Conservation (phyloP, 2,113 vertebrate genomes). For the Xenopus borealis region DNA sequence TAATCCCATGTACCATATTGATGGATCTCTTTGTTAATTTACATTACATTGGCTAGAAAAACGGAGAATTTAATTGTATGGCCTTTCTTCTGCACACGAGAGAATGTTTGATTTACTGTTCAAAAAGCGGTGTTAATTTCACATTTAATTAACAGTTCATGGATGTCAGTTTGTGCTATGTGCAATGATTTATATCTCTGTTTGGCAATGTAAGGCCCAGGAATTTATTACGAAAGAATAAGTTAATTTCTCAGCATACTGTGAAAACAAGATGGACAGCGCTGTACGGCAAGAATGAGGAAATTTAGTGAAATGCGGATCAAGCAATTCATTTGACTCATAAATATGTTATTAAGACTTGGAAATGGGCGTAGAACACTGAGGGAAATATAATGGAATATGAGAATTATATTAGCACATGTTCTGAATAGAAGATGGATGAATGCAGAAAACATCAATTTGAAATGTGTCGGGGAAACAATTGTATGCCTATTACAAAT, state of each 20-base stretch:
- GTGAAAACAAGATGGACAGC: neutral
- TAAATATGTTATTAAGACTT: slow-evolving; percentile 24
- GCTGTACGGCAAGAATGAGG: neutral
- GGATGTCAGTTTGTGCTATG: neutral
- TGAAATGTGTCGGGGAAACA: neutral
- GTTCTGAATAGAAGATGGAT: neutral
- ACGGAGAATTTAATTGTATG: too few species aligned
- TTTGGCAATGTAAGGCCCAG: slow-evolving; percentile 1
- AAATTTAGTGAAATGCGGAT: neutral
- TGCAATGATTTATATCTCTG: slow-evolving; percentile 13
- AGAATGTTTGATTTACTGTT: too few species aligned
- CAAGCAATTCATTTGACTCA: slow-evolving; percentile 8
- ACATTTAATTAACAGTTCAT: slow-evolving; percentile 4
- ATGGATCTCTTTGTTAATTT: too few species aligned
- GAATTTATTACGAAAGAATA: slow-evolving; percentile 11
- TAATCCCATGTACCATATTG: too few species aligned
- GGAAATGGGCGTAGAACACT: neutral
- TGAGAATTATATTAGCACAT: slow-evolving; percentile 9
- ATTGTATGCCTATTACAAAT: slow-evolving; percentile 19
- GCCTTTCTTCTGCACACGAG: too few species aligned
- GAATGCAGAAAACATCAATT: neutral
- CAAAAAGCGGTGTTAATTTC: too few species aligned
- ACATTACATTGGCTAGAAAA: too few species aligned
- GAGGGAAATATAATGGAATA: slow-evolving; percentile 27
- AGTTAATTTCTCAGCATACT: slow-evolving; percentile 8